phyloP scores from a whole-genome alignment of 2,113 vertebrate genomes.

The Oplegnathus fasciatus region DNA sequence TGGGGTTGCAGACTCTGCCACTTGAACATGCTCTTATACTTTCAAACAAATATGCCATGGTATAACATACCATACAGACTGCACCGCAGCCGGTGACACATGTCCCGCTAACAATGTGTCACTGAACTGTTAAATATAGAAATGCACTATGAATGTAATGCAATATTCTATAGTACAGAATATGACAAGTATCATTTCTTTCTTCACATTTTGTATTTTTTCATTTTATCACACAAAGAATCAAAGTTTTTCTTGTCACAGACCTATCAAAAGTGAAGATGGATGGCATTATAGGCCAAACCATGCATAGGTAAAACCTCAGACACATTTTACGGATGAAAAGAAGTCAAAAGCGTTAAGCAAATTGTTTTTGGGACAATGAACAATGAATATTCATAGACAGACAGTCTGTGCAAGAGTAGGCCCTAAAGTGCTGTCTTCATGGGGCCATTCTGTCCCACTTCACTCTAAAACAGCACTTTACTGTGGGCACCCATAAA shows the following conservation, averaged over 20 bases:
- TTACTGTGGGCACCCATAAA: slow-evolving; percentile 79
- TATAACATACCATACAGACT: slow-evolving; percentile 19
- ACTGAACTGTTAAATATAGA: slow-evolving; percentile 22
- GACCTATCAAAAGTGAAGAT: slow-evolving; percentile 24
- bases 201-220: neutral
- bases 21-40: slow-evolving; percentile 19
- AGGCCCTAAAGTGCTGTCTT: slow-evolving; percentile 81
- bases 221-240: neutral
- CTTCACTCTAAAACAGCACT: slow-evolving; percentile 80
- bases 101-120: slow-evolving; percentile 30
- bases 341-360: slow-evolving; percentile 69
- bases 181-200: neutral
- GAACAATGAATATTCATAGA: slow-evolving; percentile 82
- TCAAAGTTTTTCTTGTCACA: slow-evolving; percentile 15
- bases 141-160: neutral
- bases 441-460: slow-evolving; percentile 78
- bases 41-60: slow-evolving; percentile 27
- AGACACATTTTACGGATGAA: slow-evolving; percentile 67
- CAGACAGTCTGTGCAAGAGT: slow-evolving; percentile 67
- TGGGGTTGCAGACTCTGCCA: slow-evolving; percentile 45
- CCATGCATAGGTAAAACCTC: slow-evolving; percentile 55
- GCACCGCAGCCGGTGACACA: neutral
- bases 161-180: neutral
- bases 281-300: slow-evolving; percentile 32
- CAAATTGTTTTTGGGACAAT: slow-evolving; percentile 83